These are phyloP conservation scores for Beaufortia kweichowensis DNA, from an alignment of 2,113 vertebrate genomes.

Conservation along the genomic window DNA sequence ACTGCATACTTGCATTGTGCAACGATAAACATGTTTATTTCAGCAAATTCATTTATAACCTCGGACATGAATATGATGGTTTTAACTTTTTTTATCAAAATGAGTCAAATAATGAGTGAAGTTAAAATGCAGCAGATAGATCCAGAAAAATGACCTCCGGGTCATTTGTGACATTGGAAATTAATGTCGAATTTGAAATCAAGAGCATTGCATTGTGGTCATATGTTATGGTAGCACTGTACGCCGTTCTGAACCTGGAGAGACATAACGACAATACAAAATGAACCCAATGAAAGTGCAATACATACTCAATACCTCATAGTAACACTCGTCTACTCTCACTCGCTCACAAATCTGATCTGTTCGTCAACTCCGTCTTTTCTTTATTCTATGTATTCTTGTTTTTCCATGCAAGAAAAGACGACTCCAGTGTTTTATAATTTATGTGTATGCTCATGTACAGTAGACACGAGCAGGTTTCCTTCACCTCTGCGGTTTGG, in stretches of 20 bases:
- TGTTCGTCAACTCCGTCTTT: neutral
- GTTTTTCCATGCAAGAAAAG: conserved; percentile 14
- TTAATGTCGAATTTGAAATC: neutral
- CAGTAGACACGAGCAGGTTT: neutral
- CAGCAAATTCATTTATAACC: neutral
- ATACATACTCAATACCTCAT: conserved; percentile 77
- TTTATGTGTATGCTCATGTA: neutral
- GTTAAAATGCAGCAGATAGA: neutral
- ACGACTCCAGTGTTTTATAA: neutral
- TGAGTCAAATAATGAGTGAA: neutral
- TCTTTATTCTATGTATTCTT: neutral
- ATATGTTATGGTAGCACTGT: neutral
- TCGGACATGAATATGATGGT: too few relatives aligned
- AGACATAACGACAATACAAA: conserved; percentile 14
- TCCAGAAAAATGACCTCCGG: too few relatives aligned
- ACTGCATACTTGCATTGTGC: neutral
- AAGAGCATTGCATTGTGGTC: neutral
- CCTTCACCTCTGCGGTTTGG: neutral
- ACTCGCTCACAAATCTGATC: conserved; percentile 6
- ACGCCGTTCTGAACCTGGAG: conserved; percentile 17
- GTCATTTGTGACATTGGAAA: neutral
- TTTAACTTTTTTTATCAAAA: too few relatives aligned
- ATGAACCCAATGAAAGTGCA: conserved; percentile 79
- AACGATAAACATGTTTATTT: neutral
- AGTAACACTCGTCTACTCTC: conserved; percentile 26